Base-by-base conservation (phyloP, 2,888 invertebrate genomes). In the Agrotis exclamationis region DNA sequence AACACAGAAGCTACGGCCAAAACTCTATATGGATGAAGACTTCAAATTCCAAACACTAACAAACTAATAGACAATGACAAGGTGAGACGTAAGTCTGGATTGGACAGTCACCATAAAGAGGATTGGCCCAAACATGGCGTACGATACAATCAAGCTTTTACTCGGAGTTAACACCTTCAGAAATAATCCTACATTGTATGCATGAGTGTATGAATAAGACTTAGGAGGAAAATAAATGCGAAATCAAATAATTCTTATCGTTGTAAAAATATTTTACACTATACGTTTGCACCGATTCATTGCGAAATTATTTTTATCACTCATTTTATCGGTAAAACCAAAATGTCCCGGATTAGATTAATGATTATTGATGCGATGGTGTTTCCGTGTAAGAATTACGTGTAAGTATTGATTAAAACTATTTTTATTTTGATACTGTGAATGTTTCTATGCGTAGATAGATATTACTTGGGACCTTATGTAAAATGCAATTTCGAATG, bases 1-100 rank as follows among this genome's bases (percentile, higher is more conserved):
- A 86, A 89, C 86, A 92, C 91, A 90, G 59, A 92, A 93, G 92
- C 92, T 87, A 89, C 90, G 95, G 96, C 96, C 96, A 96, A 96
- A 92, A 93, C 96, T 96, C 96, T 94, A 71, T 93, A 96, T 94
- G 95, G 92, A 89, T 86, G 78, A 82, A 74, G 65, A 84, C 70
- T 84, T 83, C 44, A 45, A 67, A 77, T 68, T 77, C 71, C 58
- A 74, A 67, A 76, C 60, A 72, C 74, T 39, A 77, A 63, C 51
- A 66, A 79, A 13, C 33, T 53, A 50, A 60, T 44, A 66, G 56
- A 63, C 44, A 62, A n/a, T 50, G 59, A 66, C 58, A 64, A 54
- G 47, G 53, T 72, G 58, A 58, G 64, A 76, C 28, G 85, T 85
- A 87, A 83, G 87, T 89, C 87, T 86, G 85, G 80, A 87, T 82